These are phyloP conservation scores for Agriopis leucophaearia DNA, from an alignment of 2,888 invertebrate species.

Conservation along the genomic window DNA sequence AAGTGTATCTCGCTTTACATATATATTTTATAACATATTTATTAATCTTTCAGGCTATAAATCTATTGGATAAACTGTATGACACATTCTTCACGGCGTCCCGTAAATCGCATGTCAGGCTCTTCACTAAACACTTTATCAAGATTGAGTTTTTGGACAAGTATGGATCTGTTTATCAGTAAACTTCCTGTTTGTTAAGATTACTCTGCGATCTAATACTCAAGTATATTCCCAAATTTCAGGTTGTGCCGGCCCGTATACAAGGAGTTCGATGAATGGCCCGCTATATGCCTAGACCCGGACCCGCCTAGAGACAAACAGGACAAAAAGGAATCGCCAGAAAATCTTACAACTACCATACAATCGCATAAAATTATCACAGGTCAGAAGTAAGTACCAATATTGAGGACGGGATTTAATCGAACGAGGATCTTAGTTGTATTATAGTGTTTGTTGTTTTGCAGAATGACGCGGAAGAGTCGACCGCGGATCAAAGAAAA, in stretches of 20 bases:
- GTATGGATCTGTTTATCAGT: slow-evolving; percentile 70
- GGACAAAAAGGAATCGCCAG: slow-evolving; percentile 65
- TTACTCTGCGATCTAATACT: slow-evolving; percentile 26
- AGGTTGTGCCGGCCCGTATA: slow-evolving; percentile 87
- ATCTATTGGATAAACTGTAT: slow-evolving; percentile 89
- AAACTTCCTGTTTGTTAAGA: slow-evolving; percentile 42
- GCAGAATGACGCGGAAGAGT: slow-evolving; percentile 86
- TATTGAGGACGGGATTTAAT: neutral
- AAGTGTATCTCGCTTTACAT: slow-evolving; percentile 50
- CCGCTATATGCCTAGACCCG: slow-evolving; percentile 81
- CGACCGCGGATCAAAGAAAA: slow-evolving; percentile 78
- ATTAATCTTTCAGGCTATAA: slow-evolving; percentile 86
- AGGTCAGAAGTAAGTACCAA: slow-evolving; percentile 68
- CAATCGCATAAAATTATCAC: slow-evolving; percentile 53
- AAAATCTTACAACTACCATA: slow-evolving; percentile 57
- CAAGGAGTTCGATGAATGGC: slow-evolving; percentile 89
- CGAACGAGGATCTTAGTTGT: slow-evolving; percentile 38
- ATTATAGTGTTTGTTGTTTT: slow-evolving; percentile 48
- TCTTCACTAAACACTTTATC: slow-evolving; percentile 89
- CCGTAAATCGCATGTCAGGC: slow-evolving; percentile 86
- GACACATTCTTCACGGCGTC: slow-evolving; percentile 83
- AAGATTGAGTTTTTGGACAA: slow-evolving; percentile 91
- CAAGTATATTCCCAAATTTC: slow-evolving; percentile 52
- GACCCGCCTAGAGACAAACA: slow-evolving; percentile 73
- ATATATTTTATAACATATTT: slow-evolving; percentile 80